phyloP scores from a whole-genome alignment of 2,113 vertebrate species.

The Pavo muticus region DNA sequence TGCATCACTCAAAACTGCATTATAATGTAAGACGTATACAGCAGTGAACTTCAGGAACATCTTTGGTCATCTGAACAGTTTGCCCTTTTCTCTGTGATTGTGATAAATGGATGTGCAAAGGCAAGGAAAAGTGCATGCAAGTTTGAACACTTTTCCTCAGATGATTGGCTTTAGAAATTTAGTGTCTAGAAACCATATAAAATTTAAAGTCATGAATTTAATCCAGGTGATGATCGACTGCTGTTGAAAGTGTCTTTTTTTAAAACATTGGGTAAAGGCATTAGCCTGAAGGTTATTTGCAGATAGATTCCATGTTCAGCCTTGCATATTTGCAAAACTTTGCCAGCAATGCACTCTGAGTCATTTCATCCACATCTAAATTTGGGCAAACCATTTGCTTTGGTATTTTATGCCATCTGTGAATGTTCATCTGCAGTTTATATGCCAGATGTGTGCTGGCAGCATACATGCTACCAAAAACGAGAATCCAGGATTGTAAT shows the following conservation, averaged over 20 bases:
- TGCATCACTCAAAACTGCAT: background rate
- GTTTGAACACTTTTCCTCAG: background rate
- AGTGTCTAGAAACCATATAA: background rate
- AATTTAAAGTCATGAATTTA: background rate
- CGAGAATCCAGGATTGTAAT: background rate
- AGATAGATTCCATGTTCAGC: background rate
- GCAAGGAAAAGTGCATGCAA: fast-evolving
- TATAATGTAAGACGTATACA: background rate
- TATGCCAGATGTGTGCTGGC: constrained; percentile 57
- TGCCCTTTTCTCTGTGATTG: background rate
- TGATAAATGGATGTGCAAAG: background rate
- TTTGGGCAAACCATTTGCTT: constrained; percentile 49
- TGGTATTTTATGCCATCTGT: constrained; percentile 59
- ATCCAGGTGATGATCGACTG: background rate
- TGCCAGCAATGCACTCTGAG: background rate
- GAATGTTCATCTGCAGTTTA: constrained; percentile 42
- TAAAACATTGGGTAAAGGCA: background rate
- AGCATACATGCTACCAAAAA: background rate
- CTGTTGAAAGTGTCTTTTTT: background rate
- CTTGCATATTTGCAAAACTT: background rate
- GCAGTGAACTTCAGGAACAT: background rate
- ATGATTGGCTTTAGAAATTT: background rate
- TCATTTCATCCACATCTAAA: constrained; percentile 19
- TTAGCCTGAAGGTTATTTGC: background rate
- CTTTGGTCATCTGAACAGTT: background rate